Evolutionary conservation across 2,888 invertebrate genomes (phyloP), one percentile per base, ranked within the genome.

Genomic region (Horisme vitalbata): DNA sequence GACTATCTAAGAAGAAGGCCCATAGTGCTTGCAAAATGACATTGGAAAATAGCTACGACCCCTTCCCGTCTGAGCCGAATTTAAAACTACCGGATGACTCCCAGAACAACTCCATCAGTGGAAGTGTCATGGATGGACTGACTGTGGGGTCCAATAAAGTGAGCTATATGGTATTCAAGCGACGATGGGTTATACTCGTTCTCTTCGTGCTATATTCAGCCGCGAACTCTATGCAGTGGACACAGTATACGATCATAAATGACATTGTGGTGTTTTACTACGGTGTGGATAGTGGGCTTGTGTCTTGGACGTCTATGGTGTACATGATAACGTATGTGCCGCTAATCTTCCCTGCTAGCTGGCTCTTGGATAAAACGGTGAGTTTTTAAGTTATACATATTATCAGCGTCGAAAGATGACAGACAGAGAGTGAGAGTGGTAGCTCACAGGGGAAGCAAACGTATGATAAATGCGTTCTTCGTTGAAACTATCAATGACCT

Each of bases 251-350:
- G 55, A 98, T 98, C 65, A 97, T 99, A 55, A 92, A 93, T 50
- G 94, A 97, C 69, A 92, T 97, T 41, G 92, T 98, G 51, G 88
- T 82, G 63, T 91, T 91, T 36, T 96, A 95, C 78, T 96, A 96
- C 74, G 90, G 90, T 20, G 93, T 96, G 36, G 82, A 90, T 15
- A 91, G 91, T 15, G 91, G 91, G 13, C 85, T 93, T 61, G 96
- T 99, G 60, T 95, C 99, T 71, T 98, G 98, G 98, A 96, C 99
- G 1, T 97, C 98, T 4, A 97, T 99, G 95, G 93, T 99, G 70
- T 99, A 95, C 81, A 99, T 99, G 99, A 91, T 97, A 59, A 93
- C 95, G 1, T 99, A 99, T 79, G 96, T 99, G 76, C 97, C 99
- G 4, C 93, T 99, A 61, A 97, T 99, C 73, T 96, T 99, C 71